Base-by-base conservation (phyloP, 2,797 vertebrate species). In the Malacoctenus gilli region DNA sequence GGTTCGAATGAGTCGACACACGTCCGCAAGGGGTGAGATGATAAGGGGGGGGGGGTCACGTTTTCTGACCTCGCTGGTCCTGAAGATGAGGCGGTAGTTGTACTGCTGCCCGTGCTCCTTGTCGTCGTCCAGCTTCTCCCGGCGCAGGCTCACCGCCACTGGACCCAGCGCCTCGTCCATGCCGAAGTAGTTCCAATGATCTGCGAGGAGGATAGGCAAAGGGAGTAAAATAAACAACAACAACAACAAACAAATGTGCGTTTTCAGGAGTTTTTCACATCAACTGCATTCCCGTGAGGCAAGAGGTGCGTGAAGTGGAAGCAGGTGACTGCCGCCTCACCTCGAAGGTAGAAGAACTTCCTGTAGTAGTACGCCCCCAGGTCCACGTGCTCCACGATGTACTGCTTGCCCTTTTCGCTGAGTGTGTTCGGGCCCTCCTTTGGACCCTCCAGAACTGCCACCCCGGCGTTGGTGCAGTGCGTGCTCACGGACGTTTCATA, bases 141-240 rank as follows among this genome's bases (percentile, higher is more conserved):
- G 92, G 73, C 95, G 93, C 74, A 99, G 87, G 82, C 95, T 98
- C 65, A 98, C 93, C 43, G 97, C 97, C 66, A 98, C 95, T 0
- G 97, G 96, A 63, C 97, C 97, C 50, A 98, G 83, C 12, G 92
- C 91, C 71, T 99, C 97, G 58, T 99, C 96, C 3, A 95, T 85
- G 39, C 97, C 96, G 85, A 98, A 98, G 83, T 99, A 98, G 90
- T 98, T 99, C 95, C 95, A 97, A 84, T 99, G 94, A 78, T 98
- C 95, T 98, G 90, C 66, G 42, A 28, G 25, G 6, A 5, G 25
- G 25, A 28, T 6, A 28, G n/a, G 28, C 22, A 59, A 44, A 65
- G n/a, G 22, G n/a, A n/a, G n/a, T n/a, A n/a, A n/a, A n/a, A n/a
- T n/a, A n/a, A n/a, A n/a, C n/a, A n/a, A n/a, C n/a, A n/a, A n/a